Evolutionary conservation across 2,797 vertebrate genomes (phyloP).

Genomic region (Sandelia bainsii): DNA sequence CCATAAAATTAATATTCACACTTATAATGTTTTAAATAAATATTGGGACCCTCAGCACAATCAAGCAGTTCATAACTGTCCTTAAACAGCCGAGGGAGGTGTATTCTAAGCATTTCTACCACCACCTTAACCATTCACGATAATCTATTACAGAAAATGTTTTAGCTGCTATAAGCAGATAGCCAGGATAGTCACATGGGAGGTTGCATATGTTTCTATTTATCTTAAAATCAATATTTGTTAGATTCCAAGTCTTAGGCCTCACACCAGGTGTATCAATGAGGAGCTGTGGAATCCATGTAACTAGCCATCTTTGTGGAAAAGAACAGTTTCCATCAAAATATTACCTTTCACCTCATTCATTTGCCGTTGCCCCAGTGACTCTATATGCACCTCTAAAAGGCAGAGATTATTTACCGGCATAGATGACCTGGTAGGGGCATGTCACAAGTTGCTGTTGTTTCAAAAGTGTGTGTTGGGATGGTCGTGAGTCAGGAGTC

Average conservation of each 20-base stretch:
- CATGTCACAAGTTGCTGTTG: conserved; percentile 73
- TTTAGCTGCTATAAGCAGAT: not conserved
- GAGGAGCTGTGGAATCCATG: conserved; percentile 2
- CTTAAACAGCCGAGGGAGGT: no score
- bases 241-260: not conserved
- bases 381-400: conserved; percentile 51
- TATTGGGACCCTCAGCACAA: no score
- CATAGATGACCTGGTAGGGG: conserved; percentile 54
- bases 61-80: no score
- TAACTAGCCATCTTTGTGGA: conserved; percentile 9
- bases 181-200: not conserved
- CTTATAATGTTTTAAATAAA: no score
- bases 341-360: conserved; percentile 71
- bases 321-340: conserved; percentile 33
- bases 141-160: not conserved
- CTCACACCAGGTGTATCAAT: not conserved
- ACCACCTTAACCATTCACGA: no score
- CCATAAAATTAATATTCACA: no score
- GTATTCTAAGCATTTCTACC: no score
- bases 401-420: conserved; percentile 61
- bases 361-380: conserved; percentile 31
- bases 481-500: conserved; percentile 62
- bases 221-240: no score
- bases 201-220: not conserved
- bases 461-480: conserved; percentile 49